Conservation (phyloP, 2,797 vertebrate species). For the Tamandua tetradactyla region DNA sequence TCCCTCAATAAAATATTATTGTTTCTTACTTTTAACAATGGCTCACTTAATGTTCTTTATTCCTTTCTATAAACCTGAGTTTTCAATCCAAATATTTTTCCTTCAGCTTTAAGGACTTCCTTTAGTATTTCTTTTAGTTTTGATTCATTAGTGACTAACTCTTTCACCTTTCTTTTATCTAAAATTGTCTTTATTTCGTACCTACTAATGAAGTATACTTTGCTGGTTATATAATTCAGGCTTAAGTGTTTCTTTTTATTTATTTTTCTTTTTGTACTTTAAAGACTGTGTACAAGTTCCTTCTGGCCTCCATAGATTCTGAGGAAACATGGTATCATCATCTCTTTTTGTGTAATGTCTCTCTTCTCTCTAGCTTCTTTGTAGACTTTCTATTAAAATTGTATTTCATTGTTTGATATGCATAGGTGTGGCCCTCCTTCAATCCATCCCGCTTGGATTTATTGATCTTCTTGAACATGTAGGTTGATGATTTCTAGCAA, state of each 20-base stretch:
- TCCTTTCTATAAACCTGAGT: background rate
- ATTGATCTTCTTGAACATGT: background rate
- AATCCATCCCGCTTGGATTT: background rate
- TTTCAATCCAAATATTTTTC: too few species aligned
- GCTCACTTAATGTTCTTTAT: rapidly evolving
- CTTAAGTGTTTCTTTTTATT: background rate
- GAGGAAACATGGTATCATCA: rapidly evolving
- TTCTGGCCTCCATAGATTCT: rapidly evolving
- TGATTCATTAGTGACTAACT: background rate
- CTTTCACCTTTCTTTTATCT: background rate
- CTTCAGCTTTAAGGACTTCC: too few species aligned
- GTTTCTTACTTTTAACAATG: background rate
- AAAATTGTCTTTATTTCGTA: background rate
- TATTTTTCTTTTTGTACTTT: background rate
- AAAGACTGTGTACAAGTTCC: background rate
- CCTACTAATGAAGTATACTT: rapidly evolving
- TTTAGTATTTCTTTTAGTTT: background rate
- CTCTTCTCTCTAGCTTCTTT: background rate
- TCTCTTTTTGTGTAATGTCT: rapidly evolving
- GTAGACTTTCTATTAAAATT: background rate
- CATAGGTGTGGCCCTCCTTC: background rate
- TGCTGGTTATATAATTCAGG: background rate
- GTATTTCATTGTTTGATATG: background rate
- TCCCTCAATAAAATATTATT: rapidly evolving
- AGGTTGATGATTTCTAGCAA: background rate